Evolutionary conservation across 2,797 vertebrate genomes (phyloP).

Genomic region (Allochrocebus solatus): DNA sequence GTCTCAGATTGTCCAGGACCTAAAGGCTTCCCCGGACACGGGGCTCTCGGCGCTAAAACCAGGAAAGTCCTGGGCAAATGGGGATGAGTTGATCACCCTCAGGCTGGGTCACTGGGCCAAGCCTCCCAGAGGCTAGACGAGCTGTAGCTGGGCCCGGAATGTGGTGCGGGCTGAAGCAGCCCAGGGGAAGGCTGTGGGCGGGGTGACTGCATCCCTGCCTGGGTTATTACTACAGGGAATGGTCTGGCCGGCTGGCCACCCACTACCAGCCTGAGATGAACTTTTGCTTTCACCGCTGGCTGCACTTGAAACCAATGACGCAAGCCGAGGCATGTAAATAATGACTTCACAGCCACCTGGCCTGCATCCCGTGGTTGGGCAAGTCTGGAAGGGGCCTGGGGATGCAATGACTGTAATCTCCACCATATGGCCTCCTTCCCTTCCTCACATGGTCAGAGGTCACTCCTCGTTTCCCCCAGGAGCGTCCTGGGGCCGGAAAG

Average conservation of each 20-base stretch:
- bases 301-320: neutral
- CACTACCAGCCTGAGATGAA: neutral
- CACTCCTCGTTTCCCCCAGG: neutral
- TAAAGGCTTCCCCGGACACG: accelerated
- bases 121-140: neutral
- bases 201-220: neutral
- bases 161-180: accelerated
- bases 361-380: accelerated
- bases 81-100: too few species aligned
- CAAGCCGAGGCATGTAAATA: neutral
- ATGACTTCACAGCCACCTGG: accelerated
- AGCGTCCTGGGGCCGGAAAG: neutral
- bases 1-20: too few species aligned
- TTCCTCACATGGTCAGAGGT: neutral
- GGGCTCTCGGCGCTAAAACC: neutral
- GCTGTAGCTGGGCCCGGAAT: too few species aligned
- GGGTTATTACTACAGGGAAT: neutral
- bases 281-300: neutral
- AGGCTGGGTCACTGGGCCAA: neutral
- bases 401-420: neutral
- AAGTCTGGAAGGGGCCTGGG: neutral
- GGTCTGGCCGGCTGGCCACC: neutral
- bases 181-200: accelerated
- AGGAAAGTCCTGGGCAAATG: neutral
- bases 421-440: neutral